Conservation (phyloP, 2,797 vertebrate species). For the Chaetophractus vellerosus region DNA sequence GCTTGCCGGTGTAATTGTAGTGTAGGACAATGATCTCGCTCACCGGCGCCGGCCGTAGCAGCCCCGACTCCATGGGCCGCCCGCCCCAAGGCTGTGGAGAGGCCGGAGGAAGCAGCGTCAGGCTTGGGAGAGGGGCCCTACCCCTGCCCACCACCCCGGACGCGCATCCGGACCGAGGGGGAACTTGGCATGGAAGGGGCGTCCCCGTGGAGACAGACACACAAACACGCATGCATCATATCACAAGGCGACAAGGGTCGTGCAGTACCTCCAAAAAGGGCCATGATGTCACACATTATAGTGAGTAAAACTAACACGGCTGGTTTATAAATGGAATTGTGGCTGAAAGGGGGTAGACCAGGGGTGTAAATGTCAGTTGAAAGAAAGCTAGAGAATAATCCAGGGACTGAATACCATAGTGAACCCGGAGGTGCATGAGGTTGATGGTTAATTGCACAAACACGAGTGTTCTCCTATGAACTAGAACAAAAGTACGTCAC, state of each 20-base stretch:
- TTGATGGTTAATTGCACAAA: no score
- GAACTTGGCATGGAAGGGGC: background rate
- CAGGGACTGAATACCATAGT: no score
- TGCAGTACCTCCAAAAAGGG: background rate
- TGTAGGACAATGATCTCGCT: slow-evolving; percentile 91
- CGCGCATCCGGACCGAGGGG: background rate
- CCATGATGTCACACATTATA: background rate
- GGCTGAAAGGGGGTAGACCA: no score
- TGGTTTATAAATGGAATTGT: no score
- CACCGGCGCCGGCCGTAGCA: slow-evolving; percentile 70
- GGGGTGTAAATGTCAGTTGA: no score
- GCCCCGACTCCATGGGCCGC: slow-evolving; percentile 77
- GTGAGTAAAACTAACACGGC: no score
- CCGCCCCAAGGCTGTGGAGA: slow-evolving; percentile 36
- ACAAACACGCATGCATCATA: background rate
- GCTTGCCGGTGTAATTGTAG: slow-evolving; percentile 95
- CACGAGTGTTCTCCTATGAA: no score
- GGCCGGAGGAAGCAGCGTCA: background rate
- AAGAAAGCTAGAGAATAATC: no score
- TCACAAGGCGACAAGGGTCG: background rate
- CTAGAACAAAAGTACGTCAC: no score
- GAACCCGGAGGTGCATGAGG: no score
- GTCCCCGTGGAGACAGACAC: background rate
- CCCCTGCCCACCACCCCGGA: background rate
- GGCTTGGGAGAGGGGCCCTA: background rate